Base-by-base conservation (phyloP, 2,797 vertebrate genomes). In the Acridotheres tristis region DNA sequence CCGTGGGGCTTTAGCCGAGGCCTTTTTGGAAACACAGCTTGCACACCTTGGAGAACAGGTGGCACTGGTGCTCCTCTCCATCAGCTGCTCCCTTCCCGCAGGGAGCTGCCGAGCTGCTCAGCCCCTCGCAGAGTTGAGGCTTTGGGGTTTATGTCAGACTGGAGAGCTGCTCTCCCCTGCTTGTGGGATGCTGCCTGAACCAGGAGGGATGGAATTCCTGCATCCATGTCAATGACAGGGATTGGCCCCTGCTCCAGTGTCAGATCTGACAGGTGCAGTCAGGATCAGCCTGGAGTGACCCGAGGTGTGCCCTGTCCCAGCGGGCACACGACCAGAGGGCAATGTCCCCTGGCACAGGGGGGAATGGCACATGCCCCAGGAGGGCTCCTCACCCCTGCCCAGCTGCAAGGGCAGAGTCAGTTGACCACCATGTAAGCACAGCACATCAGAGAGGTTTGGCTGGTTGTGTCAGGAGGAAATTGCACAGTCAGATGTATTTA, bases 51-150 rank as follows among this genome's bases (percentile, higher is more conserved):
- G 19, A 20, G 40, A 43, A 16, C 0, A 27, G 61, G n/a, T 27
- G 51, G 7, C 40, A 4, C 2, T 22, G 12, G 16, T 38, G 30
- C 47, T 47, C 11, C 34, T 50, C 18, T 72, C 16, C 8, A 7
- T 9, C 0, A 1, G 2, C 66, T n/a, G 34, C 53, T 72, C 34
- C 20, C 50, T 27, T 65, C 66, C 34, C 0, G 0, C 55, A 51
- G 48, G 25, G 50, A 18, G 23, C 45, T 58, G 68, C 6, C 8
- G 73, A 63, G 63, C 45, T 55, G 13, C 65, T 30, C 13, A 3
- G 66, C 48, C 55, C 45, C 42, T 74, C 3, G 2, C 22, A 19
- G 53, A 38, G 34, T 38, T 0, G 0, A 12, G 25, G 4, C 1
- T 4, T 2, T 30, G 59, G 16, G 12, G 8, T 62, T 51, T 26